Percentiles rank a stretch among this genome's conserved stretches.
phyloP scores from a whole-genome alignment of 2,113 vertebrate genomes.

The Dendropsophus ebraccatus region DNA sequence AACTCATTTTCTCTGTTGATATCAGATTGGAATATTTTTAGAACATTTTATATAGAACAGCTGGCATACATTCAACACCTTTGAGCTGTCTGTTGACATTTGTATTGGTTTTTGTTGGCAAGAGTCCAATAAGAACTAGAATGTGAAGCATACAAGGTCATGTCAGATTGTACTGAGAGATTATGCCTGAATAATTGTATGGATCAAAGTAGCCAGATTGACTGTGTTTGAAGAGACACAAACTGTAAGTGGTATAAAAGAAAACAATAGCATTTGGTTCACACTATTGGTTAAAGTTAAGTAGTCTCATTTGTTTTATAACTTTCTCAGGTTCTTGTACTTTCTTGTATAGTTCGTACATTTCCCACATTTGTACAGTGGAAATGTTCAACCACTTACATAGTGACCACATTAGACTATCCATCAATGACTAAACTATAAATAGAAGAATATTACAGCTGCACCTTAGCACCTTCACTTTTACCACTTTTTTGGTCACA shows the following conservation, averaged over 20 bases:
- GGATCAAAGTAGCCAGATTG: slow-evolving; percentile 42
- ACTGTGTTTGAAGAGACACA: slow-evolving; percentile 3
- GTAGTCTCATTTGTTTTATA: not conserved
- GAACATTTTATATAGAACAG: slow-evolving; percentile 41
- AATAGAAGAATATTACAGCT: too few species aligned
- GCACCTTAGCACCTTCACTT: too few species aligned
- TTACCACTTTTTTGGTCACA: not conserved
- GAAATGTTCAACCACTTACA: not conserved
- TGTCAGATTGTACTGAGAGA: slow-evolving; percentile 42
- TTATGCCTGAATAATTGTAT: slow-evolving; percentile 31
- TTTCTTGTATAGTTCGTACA: not conserved
- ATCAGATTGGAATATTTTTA: slow-evolving; percentile 23
- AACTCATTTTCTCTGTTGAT: not conserved
- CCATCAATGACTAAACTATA: not conserved
- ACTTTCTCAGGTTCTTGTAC: not conserved
- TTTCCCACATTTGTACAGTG: not conserved
- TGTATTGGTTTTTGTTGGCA: slow-evolving; percentile 42
- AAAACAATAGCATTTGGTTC: slow-evolving; percentile 1
- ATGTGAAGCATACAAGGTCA: slow-evolving; percentile 45
- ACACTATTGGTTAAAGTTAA: not conserved
- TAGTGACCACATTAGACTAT: not conserved
- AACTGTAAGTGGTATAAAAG: slow-evolving; percentile 21
- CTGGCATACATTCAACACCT: slow-evolving; percentile 17
- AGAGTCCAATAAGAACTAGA: not conserved
- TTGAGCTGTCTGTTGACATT: slow-evolving; percentile 36